phyloP scores from a whole-genome alignment of 2,888 invertebrate species.

The Apantesis nais region DNA sequence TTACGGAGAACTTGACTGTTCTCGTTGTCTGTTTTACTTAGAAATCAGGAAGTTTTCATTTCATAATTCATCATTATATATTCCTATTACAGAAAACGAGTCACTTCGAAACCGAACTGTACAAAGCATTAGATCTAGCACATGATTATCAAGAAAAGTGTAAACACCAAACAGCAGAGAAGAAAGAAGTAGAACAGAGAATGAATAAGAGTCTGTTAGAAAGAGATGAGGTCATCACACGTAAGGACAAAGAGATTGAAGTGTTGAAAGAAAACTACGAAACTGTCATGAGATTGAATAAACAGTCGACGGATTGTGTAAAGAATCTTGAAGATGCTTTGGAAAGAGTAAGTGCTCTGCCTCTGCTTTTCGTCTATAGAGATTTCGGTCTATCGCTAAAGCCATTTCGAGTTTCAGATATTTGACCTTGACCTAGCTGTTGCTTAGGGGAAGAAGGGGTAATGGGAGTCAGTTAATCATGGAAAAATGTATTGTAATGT shows the following conservation, averaged over 20 bases:
- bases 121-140: conserved; percentile 89
- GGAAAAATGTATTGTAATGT: no score
- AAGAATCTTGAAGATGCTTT: conserved; percentile 85
- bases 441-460: no score
- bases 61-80: no score
- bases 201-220: conserved; percentile 63
- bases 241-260: conserved; percentile 73
- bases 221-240: conserved; percentile 59
- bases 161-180: conserved; percentile 82
- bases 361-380: no score
- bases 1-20: no score
- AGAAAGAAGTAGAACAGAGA: conserved; percentile 68
- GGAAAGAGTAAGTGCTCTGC: conserved; percentile 81
- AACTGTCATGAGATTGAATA: conserved; percentile 81
- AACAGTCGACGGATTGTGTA: conserved; percentile 86
- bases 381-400: no score
- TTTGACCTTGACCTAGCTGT: no score
- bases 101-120: conserved; percentile 89
- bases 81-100: conserved; percentile 75
- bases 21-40: no score
- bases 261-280: conserved; percentile 81
- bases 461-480: no score
- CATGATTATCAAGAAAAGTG: conserved; percentile 89
- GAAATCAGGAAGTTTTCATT: no score
- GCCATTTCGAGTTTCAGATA: no score